phyloP scores from a whole-genome alignment of 2,797 vertebrate species.

The Poeciliopsis gracilis region DNA sequence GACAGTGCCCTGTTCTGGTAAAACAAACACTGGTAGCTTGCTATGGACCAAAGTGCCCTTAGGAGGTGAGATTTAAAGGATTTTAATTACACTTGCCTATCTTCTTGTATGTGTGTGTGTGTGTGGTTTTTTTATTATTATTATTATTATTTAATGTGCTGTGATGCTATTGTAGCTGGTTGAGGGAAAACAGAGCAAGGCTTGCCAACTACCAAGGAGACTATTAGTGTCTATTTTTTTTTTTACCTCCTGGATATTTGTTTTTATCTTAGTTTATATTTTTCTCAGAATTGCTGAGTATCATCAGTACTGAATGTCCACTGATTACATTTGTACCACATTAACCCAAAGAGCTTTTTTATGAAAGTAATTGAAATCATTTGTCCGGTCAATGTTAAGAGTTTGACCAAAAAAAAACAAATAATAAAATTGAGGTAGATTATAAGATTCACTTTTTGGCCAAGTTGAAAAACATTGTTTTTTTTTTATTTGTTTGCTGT shows the following conservation, averaged over 20 bases:
- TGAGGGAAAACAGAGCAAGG: conserved; percentile 53
- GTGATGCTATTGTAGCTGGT: conserved; percentile 3
- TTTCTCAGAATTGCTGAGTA: background rate
- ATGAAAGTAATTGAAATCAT: background rate
- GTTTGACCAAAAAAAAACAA: background rate
- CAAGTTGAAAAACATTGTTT: background rate
- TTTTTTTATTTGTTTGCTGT: background rate
- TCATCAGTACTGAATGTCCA: background rate
- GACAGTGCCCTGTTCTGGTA: conserved; percentile 32
- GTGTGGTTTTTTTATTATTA: background rate
- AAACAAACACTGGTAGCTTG: conserved; percentile 40
- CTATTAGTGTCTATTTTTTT: background rate
- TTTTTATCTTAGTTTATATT: background rate
- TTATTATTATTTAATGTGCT: background rate
- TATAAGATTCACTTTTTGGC: background rate
- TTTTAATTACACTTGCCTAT: conserved; percentile 15
- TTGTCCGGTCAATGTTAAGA: background rate
- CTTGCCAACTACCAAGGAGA: conserved; percentile 25
- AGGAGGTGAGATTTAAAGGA: conserved; percentile 37
- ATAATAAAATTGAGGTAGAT: background rate
- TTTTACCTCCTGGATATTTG: background rate
- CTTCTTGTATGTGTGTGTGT: background rate
- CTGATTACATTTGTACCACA: background rate
- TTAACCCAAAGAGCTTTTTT: background rate
- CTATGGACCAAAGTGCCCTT: conserved; percentile 71